Conservation (phyloP, 2,888 invertebrate species). For the Axea sp. region DNA sequence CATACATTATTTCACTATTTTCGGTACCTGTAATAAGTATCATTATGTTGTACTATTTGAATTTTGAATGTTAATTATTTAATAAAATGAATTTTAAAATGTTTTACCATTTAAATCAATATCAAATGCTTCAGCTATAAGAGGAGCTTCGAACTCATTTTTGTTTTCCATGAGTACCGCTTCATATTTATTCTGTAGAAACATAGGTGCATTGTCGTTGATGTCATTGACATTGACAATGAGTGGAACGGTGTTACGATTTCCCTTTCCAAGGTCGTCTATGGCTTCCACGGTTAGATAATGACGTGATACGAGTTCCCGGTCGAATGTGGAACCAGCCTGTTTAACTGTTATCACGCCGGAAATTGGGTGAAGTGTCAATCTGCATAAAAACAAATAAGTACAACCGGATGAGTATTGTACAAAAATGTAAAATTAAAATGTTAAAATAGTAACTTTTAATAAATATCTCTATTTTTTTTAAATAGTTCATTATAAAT, state of each 20-base stretch:
- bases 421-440: conserved; percentile 2
- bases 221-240: conserved; percentile 91
- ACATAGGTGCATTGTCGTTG: conserved; percentile 94
- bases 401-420: conserved; percentile 36
- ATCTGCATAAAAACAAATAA: conserved; percentile 80
- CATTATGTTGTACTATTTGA: background rate
- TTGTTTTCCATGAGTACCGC: conserved; percentile 92
- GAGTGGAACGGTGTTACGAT: conserved; percentile 91
- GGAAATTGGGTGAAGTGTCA: conserved; percentile 88
- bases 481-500: too few species aligned
- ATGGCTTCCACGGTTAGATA: conserved; percentile 93
- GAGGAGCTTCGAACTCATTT: conserved; percentile 86
- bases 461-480: too few species aligned
- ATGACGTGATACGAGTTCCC: conserved; percentile 90
- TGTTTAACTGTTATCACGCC: conserved; percentile 92
- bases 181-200: conserved; percentile 90
- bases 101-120: conserved; percentile 88
- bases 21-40: conserved; percentile 83
- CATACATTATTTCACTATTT: conserved; percentile 91
- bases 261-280: conserved; percentile 91
- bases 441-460: too few species aligned
- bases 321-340: conserved; percentile 89
- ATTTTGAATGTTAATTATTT: background rate
- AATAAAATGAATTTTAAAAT: background rate
- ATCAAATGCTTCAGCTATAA: conserved; percentile 90